Conservation (phyloP, 2,797 vertebrate species). For the Caiman crocodilus region DNA sequence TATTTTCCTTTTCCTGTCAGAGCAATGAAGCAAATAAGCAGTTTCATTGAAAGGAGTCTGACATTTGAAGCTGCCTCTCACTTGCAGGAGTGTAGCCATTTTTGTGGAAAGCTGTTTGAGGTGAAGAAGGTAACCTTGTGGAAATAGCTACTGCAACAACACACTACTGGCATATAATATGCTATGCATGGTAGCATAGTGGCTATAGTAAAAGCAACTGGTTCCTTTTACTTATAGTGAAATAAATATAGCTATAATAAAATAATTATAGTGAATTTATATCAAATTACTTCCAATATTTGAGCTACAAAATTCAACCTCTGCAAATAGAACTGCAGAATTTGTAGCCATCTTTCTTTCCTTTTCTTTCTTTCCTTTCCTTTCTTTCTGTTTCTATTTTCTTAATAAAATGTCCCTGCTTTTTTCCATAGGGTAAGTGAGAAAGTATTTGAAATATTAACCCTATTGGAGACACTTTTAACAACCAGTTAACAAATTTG, state of each 20-base stretch:
- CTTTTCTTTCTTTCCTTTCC: not conserved
- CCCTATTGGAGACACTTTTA: not conserved
- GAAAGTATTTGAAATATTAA: not conserved
- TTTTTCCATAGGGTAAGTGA: not conserved
- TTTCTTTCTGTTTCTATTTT: too few species aligned
- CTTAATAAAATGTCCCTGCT: too few species aligned
- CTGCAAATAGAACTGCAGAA: not conserved
- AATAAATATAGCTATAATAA: not conserved
- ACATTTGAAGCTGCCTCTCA: not conserved
- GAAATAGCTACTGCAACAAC: too few species aligned
- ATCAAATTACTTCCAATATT: not conserved
- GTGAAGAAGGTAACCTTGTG: not conserved
- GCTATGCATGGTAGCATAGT: not conserved
- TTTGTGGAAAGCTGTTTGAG: not conserved
- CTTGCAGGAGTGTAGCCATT: not conserved
- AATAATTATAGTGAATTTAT: not conserved
- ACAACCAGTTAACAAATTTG: not conserved
- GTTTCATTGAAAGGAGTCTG: not conserved
- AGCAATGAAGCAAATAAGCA: not conserved
- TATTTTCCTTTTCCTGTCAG: not conserved
- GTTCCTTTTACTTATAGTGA: not conserved
- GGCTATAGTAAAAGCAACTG: fast-evolving
- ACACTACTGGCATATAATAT: not conserved
- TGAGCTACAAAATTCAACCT: not conserved
- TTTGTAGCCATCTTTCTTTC: not conserved